Percentiles rank a stretch among this genome's conserved stretches.
Evolutionary conservation across 2,888 invertebrate genomes (phyloP).

Genomic region (Drosophila pullipes): DNA sequence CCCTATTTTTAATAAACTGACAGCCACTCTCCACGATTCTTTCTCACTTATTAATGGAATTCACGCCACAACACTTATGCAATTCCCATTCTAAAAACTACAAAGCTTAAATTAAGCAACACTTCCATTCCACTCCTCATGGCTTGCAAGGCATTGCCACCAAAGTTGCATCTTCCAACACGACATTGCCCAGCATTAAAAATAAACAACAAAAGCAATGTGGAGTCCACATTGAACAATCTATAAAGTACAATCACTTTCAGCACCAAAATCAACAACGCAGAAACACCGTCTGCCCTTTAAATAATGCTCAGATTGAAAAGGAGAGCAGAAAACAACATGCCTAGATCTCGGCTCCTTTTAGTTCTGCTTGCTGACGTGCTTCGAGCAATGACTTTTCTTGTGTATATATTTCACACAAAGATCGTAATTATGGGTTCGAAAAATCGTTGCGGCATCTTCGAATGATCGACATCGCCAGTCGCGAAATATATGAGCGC

Average conservation of each 20-base stretch:
- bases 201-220: conserved; percentile 17
- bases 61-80: conserved; percentile 21
- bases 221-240: conserved; percentile 53
- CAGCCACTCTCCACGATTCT: neutral
- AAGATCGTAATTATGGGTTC: conserved; percentile 67
- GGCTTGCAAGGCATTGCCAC: conserved; percentile 23
- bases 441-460: conserved; percentile 64
- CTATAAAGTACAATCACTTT: conserved; percentile 72
- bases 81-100: neutral
- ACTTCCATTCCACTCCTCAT: conserved; percentile 8
- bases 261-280: conserved; percentile 55
- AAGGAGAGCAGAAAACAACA: conserved; percentile 34
- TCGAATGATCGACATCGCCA: conserved; percentile 65
- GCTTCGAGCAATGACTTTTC: conserved; percentile 21
- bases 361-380: conserved; percentile 17
- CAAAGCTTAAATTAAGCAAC: neutral
- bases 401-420: conserved; percentile 45
- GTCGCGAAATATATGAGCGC: conserved; percentile 50
- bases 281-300: conserved; percentile 54
- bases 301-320: conserved; percentile 65
- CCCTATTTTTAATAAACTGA: neutral
- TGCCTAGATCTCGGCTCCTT: conserved; percentile 50
- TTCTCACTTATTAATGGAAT: conserved; percentile 10
- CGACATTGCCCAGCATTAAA: conserved; percentile 44
- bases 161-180: conserved; percentile 31